Percentiles rank a stretch among this genome's conserved stretches.
phyloP scores from a whole-genome alignment of 1,140 invertebrate species.

The Papilio polytes region DNA sequence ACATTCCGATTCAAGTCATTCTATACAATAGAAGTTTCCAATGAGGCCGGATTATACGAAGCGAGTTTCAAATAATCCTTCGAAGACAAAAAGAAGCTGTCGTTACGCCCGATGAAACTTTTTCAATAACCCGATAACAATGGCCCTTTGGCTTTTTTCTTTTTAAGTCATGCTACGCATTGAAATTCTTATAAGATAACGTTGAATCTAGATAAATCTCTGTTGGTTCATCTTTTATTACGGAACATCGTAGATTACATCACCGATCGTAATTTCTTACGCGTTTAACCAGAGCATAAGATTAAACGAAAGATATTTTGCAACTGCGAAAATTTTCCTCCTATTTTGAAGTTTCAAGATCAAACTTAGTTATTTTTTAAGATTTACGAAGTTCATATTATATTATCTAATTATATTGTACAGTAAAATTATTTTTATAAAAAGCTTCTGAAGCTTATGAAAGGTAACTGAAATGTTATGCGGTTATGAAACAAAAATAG shows the following conservation, averaged over 20 bases:
- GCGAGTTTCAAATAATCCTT: conserved; percentile 24
- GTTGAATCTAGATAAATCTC: conserved; percentile 49
- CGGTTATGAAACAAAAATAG: not conserved
- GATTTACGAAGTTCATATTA: no score
- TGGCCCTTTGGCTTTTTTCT: conserved; percentile 54
- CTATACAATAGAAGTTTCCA: conserved; percentile 32
- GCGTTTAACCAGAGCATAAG: not conserved
- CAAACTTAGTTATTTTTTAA: no score
- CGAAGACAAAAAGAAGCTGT: conserved; percentile 44
- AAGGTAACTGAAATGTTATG: not conserved
- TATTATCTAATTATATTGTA: no score
- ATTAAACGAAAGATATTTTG: not conserved
- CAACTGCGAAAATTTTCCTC: not conserved
- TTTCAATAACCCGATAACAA: conserved; percentile 77
- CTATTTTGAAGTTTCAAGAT: no score
- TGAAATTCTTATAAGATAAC: conserved; percentile 54
- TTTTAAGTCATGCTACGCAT: conserved; percentile 51
- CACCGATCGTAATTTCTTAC: not conserved
- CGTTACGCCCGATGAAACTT: conserved; percentile 64
- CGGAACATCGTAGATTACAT: conserved; percentile 46
- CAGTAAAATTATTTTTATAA: no score
- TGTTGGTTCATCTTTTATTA: conserved; percentile 29
- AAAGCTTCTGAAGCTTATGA: no score
- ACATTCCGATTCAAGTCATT: conserved; percentile 57
- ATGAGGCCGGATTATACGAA: conserved; percentile 24